Evolutionary conservation across 2,797 vertebrate genomes (phyloP).

Genomic region (Ceyx erithaca): DNA sequence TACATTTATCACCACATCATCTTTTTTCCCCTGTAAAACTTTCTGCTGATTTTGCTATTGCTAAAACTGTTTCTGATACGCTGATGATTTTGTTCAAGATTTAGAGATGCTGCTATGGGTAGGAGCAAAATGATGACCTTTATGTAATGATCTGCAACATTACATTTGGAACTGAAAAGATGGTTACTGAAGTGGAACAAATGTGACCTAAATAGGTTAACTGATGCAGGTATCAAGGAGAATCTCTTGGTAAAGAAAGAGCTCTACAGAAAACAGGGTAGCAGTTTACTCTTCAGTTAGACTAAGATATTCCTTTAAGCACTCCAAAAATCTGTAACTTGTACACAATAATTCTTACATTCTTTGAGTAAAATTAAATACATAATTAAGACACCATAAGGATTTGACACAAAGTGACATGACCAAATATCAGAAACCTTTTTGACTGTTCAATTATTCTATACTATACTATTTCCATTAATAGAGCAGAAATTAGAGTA

Average conservation of each 20-base stretch:
- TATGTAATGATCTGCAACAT: constrained; percentile 54
- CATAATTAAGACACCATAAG: neutral
- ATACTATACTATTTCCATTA: neutral
- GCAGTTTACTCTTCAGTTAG: neutral
- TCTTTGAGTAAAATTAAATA: neutral
- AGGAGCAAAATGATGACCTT: constrained; percentile 53
- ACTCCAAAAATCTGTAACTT: neutral
- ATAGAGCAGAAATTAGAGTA: neutral
- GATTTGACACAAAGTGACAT: neutral
- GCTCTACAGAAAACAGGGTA: neutral
- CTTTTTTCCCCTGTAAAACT: neutral
- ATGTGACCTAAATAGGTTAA: constrained; percentile 54
- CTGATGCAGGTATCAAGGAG: constrained; percentile 24
- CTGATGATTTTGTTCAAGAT: constrained; percentile 14
- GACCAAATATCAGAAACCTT: neutral
- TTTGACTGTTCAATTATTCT: neutral
- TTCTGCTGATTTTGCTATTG: constrained; percentile 43
- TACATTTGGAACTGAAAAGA: constrained; percentile 51
- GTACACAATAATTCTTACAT: accelerated
- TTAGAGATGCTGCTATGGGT: constrained; percentile 53
- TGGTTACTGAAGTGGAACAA: constrained; percentile 45
- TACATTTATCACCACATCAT: neutral
- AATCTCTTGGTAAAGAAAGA: neutral
- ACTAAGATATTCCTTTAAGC: neutral
- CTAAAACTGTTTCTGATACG: constrained; percentile 18